These are phyloP conservation scores for Calcarius lapponicus DNA, from an alignment of 2,797 vertebrate species.

Conservation along the genomic window DNA sequence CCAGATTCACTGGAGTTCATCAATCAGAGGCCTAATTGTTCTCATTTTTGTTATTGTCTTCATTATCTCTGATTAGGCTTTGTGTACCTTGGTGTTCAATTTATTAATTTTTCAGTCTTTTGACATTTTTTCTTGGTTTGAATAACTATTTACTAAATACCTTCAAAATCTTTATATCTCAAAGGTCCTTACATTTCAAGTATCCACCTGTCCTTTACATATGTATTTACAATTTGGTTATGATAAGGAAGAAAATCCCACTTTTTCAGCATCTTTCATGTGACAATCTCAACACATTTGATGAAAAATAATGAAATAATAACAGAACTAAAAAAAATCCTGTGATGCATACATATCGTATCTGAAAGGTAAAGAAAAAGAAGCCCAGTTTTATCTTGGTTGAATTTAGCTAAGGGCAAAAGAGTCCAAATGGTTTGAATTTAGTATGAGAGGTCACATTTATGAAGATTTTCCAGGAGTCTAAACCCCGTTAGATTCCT, in stretches of 20 bases:
- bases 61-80: not conserved
- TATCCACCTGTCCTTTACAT: not conserved
- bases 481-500: not conserved
- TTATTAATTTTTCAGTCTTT: not conserved
- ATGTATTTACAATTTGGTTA: not conserved
- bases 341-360: rapidly evolving
- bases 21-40: not conserved
- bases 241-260: not conserved
- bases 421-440: not conserved
- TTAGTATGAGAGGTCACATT: not conserved
- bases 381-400: not conserved
- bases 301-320: not conserved
- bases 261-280: not conserved
- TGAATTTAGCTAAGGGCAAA: not conserved
- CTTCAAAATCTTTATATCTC: not conserved
- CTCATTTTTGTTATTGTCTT: not conserved
- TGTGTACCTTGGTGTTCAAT: not conserved
- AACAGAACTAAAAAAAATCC: not conserved
- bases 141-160: not conserved
- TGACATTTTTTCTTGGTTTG: not conserved
- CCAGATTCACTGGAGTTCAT: not conserved
- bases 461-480: not conserved
- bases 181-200: not conserved
- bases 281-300: not conserved
- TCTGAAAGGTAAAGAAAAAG: not conserved